Base-by-base conservation (phyloP, 2,888 invertebrate genomes). In the Byasa hedistus region DNA sequence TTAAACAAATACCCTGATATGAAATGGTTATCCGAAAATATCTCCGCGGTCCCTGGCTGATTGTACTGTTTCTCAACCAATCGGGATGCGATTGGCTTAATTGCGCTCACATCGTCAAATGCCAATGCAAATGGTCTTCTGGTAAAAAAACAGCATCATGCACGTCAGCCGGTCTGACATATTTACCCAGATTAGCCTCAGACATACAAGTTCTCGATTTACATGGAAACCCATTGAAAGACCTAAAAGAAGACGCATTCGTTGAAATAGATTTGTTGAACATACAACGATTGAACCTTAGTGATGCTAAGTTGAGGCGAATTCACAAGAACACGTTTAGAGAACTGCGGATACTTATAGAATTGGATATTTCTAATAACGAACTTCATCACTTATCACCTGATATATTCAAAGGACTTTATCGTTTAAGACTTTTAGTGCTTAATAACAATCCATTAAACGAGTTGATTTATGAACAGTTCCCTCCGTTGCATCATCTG, bases 121-220 rank as follows among this genome's bases (percentile, higher is more conserved):
- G 98, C 83, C 94, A 95, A 76, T 98, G 98, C 93, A 97, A 97
- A 89, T 98, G 98, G 98, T 95, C 96, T 5, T 96, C 96, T 57
- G 97, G 97, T 64, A 98, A 98, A 85, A 97, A 96, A 84, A 96
- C 96, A 3, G 97, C 97, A 15, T 93, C 96, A 58, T 98, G 98
- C 85, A 93, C 94, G 68, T 94, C 96, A 70, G 95, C 95, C 51
- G 95, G 95, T 23, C 92, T 97, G 69, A 94, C 94, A 63, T 92
- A 93, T 62, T 92, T 98, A 44, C 98, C 98, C 52, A 79, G 81
- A 70, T 78, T 92, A 70, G 86, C 87, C 21, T 74, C 89, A 66
- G 92, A 92, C 22, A 89, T 94, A 90, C 79, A 96, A 94, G 85
- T 95, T 7, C 92, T 98, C 72, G 96, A 97, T 75, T 86, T 98